Conservation (phyloP, 2,888 invertebrate species). For the Ormyrus pomaceus region DNA sequence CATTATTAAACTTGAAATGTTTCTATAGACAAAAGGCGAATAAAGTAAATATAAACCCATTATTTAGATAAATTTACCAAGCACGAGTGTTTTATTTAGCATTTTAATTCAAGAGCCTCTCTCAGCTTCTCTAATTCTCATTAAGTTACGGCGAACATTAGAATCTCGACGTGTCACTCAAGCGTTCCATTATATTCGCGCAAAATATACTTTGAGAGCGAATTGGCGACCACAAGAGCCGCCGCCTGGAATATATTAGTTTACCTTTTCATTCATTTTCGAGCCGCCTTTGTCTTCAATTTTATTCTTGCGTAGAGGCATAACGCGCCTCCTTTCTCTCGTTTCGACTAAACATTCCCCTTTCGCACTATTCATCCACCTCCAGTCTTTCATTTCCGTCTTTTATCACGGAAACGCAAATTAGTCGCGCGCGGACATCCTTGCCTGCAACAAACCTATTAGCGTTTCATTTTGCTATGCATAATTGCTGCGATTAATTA, state of each 20-base stretch:
- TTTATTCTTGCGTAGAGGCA: neutral
- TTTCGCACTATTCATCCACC: neutral
- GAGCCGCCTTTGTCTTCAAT: neutral
- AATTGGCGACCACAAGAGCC: conserved; percentile 17
- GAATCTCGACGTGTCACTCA: conserved; percentile 15
- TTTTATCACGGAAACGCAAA: neutral
- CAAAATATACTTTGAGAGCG: conserved; percentile 18
- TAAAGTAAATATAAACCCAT: too few species aligned
- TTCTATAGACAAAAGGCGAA: too few species aligned
- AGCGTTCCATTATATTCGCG: conserved; percentile 14
- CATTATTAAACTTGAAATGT: too few species aligned
- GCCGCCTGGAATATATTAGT: conserved; percentile 14
- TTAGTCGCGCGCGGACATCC: too few species aligned
- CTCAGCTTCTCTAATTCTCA: conserved; percentile 1
- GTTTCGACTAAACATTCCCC: conserved; percentile 6
- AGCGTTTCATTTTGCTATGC: neutral
- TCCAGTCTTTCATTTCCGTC: neutral
- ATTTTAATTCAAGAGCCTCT: too few species aligned
- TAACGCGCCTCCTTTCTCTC: neutral
- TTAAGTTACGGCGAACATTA: conserved; percentile 12
- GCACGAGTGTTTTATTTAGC: too few species aligned
- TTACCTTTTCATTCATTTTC: conserved; percentile 20
- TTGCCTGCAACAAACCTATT: neutral
- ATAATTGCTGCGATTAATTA: too few species aligned
- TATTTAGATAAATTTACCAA: too few species aligned